A percentile compares a stretch with the other conserved stretches of the same genome.
Conservation (phyloP, 2,888 invertebrate genomes). For the Muscina levida region DNA sequence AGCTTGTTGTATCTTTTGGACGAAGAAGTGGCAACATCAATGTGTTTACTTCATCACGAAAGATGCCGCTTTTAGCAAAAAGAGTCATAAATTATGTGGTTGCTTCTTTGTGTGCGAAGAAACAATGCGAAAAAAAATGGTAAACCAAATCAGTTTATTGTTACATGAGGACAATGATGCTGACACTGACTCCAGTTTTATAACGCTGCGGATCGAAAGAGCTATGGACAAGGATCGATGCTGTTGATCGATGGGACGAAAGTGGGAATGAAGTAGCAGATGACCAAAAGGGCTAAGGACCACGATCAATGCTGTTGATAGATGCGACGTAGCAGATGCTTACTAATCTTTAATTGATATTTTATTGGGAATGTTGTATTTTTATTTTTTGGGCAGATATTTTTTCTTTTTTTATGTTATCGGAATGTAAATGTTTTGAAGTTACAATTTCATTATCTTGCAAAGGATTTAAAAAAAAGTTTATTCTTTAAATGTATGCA, state of each 20-base stretch:
- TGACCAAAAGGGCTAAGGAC: too few relatives aligned
- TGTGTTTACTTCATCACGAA: slow-evolving; percentile 50
- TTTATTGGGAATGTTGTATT: too few relatives aligned
- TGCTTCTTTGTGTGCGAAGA: slow-evolving; percentile 47
- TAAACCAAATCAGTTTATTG: slow-evolving; percentile 41
- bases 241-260: background rate
- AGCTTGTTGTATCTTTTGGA: background rate
- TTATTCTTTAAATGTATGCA: too few relatives aligned
- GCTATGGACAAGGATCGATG: slow-evolving; percentile 8
- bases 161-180: slow-evolving; percentile 30
- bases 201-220: background rate
- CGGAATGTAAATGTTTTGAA: too few relatives aligned
- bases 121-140: too few relatives aligned
- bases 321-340: too few relatives aligned
- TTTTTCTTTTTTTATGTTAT: too few relatives aligned
- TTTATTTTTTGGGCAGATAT: too few relatives aligned
- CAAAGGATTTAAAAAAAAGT: too few relatives aligned
- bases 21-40: slow-evolving; percentile 12
- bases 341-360: too few relatives aligned
- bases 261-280: slow-evolving; percentile 2
- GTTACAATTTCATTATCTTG: too few relatives aligned
- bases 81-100: slow-evolving; percentile 57
- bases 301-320: too few relatives aligned
- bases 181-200: slow-evolving; percentile 21
- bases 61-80: slow-evolving; percentile 40